Evolutionary conservation across 30 jellyfish, hydroid and myxozoan genomes (phyloP), one percentile per base, ranked within the genome.

Genomic region (Aurelia aurita): DNA sequence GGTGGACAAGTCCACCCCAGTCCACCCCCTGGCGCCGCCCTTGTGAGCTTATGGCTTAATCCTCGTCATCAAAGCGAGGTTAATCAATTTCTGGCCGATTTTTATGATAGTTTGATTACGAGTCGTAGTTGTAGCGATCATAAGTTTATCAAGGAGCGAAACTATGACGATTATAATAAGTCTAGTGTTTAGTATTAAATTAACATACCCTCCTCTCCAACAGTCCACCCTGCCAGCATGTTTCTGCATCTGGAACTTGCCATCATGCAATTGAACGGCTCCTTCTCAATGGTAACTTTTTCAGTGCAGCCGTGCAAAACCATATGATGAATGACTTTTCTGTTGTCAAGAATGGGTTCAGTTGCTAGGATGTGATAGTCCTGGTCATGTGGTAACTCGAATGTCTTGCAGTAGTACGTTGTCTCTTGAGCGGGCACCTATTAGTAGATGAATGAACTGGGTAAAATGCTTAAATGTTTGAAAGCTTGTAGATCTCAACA

Each of bases 311-410:
- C 96, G 63, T 51, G 23, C 27, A 86, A 26, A 44, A 76, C 44
- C 96, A 86, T 86, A 70, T 86, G 96, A 64, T 86, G 96, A 21
- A 76, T 86, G 68, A 86, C 96, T 26, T 60, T 71, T 10, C 69
- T 86, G 79, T 86, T 86, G 79, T 86, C 87, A 26, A 74, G 79
- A 11, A 74, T 39, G 11, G 96, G 90, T 16, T 86, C 89, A 28
- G 69, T 54, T 18, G 96, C 96, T 15, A 74, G 80, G 9, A 86
- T 55, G 58, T 86, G 96, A 78, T 86, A 86, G 25, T 74, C 90
- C 28, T 57, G 75, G 71, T 86, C 96, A 55, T 62, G 45, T 57
- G 96, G 96, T 35, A 86, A 89, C 45, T n/a, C 13, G n/a, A 73
- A 54, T 32, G 87, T 86, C 58, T 73, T 75, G 76, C 96, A 86